These are phyloP conservation scores for Axis porcinus DNA, from an alignment of 2,113 vertebrate species.

Conservation along the genomic window DNA sequence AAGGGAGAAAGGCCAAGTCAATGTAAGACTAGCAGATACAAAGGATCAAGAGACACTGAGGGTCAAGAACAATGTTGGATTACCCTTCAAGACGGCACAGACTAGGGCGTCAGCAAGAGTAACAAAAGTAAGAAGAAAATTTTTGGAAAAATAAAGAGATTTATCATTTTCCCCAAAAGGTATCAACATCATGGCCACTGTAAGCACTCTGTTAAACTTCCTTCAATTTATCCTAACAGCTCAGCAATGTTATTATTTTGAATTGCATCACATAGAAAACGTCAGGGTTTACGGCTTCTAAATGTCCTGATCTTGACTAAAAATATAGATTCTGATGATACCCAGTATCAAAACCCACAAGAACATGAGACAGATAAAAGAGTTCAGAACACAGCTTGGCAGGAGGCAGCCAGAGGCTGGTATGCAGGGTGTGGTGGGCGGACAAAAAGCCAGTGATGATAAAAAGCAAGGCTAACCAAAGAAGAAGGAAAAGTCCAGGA, in stretches of 20 bases:
- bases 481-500: neutral
- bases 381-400: neutral
- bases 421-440: rapidly evolving
- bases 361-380: neutral
- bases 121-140: neutral
- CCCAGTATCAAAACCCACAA: neutral
- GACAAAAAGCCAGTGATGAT: neutral
- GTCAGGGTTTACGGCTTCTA: neutral
- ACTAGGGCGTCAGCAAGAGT: neutral
- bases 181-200: neutral
- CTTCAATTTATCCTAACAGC: neutral
- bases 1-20: neutral
- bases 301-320: neutral
- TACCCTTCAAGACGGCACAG: neutral
- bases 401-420: neutral
- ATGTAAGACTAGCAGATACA: neutral
- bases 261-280: neutral
- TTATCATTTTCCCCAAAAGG: neutral
- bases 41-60: neutral
- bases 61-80: neutral
- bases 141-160: neutral
- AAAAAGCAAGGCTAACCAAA: neutral
- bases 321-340: neutral
- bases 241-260: neutral
- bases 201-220: neutral